phyloP scores from a whole-genome alignment of 2,113 vertebrate species.

The Lagopus muta region DNA sequence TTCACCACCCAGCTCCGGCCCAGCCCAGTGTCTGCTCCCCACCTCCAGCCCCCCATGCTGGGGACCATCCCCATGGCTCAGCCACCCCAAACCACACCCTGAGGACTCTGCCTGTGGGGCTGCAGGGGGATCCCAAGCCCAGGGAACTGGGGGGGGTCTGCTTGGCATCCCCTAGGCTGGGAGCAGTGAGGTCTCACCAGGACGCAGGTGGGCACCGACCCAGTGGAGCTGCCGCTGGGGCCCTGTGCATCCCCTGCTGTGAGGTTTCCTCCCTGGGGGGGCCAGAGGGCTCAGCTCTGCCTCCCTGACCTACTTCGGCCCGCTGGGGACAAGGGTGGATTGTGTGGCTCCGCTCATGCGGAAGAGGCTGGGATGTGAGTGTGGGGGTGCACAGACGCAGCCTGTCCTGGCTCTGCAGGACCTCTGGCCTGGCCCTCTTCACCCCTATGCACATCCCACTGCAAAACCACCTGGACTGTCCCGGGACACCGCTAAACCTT shows the following conservation, averaged over 20 bases:
- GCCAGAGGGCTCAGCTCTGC: background rate
- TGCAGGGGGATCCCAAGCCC: background rate
- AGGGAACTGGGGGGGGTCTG: background rate
- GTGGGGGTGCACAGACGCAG: background rate
- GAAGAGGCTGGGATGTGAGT: constrained; percentile 6
- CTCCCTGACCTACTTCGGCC: constrained; percentile 64
- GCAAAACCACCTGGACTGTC: background rate
- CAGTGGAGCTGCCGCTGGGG: background rate
- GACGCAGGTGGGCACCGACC: background rate
- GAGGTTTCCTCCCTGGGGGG: background rate
- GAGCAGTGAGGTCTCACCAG: background rate
- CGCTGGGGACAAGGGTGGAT: background rate
- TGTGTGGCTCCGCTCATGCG: constrained; percentile 53
- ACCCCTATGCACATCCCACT: background rate
- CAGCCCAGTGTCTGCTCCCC: fast-evolving
- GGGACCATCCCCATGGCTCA: fast-evolving
- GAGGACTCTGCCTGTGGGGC: fast-evolving
- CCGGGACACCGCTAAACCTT: fast-evolving
- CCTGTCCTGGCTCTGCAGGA: background rate
- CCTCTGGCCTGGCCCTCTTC: background rate
- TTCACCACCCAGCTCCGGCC: background rate
- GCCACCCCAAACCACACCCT: background rate
- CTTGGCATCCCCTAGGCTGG: background rate
- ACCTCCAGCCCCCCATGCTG: fast-evolving
- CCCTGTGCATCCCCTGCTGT: background rate